Evolutionary conservation across 2,888 invertebrate genomes (phyloP), one percentile per base, ranked within the genome.

Genomic region (Chironomus tentans): DNA sequence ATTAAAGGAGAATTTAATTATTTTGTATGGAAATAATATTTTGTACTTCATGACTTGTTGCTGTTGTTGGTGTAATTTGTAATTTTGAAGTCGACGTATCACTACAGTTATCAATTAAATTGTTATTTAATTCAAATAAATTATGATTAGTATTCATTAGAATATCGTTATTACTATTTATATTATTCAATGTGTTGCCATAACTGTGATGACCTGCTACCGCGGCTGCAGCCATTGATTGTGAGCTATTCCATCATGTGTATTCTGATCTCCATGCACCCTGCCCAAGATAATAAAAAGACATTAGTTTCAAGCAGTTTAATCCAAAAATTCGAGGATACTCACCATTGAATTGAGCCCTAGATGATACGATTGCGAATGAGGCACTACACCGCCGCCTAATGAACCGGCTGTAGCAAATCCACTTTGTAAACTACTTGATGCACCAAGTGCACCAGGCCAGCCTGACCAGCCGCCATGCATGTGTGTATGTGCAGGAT

Each of bases 191-290:
- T 15, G 68, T 76, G 76, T 76, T 76, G 76, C 76, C 69, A 69
- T 69, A 76, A 50, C 24, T 76, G 69, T 68, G 69, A 38, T 38
- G 38, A 38, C 38, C 10, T 38, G 38, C 7, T 38, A 38, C 65
- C 4, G 56, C 56, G 15, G 62, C 62, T n/a, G 62, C 61, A 24
- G 56, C 56, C 4, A 72, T 74, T 21, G 68, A 68, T 74, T 74
- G 74, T 38, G 74, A 22, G 69, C 61, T 76, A 80, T 82, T 84
- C 84, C 91, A 93, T 94, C 94, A 94, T 92, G 94, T 93, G 86
- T 94, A 94, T 86, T 94, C 94, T 82, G 93, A 92, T 86, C 94
- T 90, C 94, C 94, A 94, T 82, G 94, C 92, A 85, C 92, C 91
- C 94, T 94, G 90, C 1, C 5, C 47, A 13, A 61, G 47, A 68